These are phyloP conservation scores for Alexandromys fortis DNA, from an alignment of 2,113 vertebrate genomes.

Conservation along the genomic window DNA sequence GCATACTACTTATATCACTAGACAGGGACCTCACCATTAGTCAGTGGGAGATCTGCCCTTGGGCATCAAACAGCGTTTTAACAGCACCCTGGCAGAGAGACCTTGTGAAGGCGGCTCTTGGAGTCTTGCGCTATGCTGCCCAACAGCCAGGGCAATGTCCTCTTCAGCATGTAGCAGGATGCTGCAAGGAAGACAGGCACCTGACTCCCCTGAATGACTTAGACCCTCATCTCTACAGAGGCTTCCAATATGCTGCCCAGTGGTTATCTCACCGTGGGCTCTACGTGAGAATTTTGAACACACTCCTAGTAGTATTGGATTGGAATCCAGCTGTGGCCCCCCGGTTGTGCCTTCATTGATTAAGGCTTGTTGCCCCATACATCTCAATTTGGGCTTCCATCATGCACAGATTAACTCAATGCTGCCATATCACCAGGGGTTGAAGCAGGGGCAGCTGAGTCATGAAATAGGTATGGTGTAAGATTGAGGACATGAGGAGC, in stretches of 20 bases:
- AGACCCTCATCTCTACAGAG: neutral
- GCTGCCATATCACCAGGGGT: neutral
- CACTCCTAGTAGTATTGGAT: neutral
- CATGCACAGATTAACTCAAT: neutral
- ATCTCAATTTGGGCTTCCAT: neutral
- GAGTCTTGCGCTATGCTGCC: too few species aligned
- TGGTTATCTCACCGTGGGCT: neutral
- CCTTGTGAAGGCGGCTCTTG: neutral
- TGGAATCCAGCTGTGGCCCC: neutral
- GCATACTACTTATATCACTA: too few species aligned
- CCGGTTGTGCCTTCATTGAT: neutral
- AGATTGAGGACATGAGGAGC: neutral
- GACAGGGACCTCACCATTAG: neutral
- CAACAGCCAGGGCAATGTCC: neutral
- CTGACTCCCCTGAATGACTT: neutral
- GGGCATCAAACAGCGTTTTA: neutral
- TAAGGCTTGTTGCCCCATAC: neutral
- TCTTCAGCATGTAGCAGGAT: neutral
- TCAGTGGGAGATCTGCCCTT: neutral
- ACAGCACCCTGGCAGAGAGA: neutral
- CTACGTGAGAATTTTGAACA: neutral
- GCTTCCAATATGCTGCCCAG: neutral
- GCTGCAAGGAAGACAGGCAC: neutral
- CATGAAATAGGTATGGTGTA: fast-evolving
- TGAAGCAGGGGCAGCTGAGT: neutral